Conservation (phyloP, 1,140 invertebrate species). For the Lordiphosa clarofinis region DNA sequence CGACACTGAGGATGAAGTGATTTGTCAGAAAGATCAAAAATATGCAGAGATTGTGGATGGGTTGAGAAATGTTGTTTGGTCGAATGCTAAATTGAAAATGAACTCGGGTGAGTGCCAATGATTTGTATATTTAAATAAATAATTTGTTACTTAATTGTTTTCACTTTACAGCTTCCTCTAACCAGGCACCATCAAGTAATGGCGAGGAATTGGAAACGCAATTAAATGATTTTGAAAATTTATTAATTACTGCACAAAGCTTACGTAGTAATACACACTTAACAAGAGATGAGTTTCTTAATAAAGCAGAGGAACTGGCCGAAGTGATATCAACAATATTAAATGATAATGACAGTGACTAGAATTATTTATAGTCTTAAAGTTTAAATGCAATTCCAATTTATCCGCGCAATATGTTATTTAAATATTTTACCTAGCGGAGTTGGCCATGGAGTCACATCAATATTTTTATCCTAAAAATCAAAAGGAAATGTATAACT, state of each 20-base stretch:
- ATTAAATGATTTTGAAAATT: conserved; percentile 44
- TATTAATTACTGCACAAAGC: conserved; percentile 40
- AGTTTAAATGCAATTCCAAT: no score
- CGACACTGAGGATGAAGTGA: conserved; percentile 16
- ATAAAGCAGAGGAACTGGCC: conserved; percentile 37
- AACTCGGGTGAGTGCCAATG: conserved; percentile 15
- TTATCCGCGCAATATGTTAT: no score
- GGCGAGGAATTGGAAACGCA: conserved; percentile 30
- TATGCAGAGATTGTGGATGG: conserved; percentile 36
- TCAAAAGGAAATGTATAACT: no score
- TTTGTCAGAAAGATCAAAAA: not conserved
- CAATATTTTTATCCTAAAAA: no score
- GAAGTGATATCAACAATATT: conserved; percentile 39
- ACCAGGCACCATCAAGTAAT: conserved; percentile 8
- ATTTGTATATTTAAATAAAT: not conserved
- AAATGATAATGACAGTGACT: conserved; percentile 44
- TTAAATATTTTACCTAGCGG: no score
- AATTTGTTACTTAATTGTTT: not conserved
- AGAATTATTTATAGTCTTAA: conserved; percentile 5
- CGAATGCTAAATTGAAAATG: conserved; percentile 22
- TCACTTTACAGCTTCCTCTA: conserved; percentile 4
- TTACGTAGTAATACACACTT: conserved; percentile 28
- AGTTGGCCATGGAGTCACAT: no score
- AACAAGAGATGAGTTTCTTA: conserved; percentile 35
- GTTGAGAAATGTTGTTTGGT: conserved; percentile 34